Evolutionary conservation across 2,113 vertebrate species (phyloP).

Genomic region (Tricholaema leucomelas): DNA sequence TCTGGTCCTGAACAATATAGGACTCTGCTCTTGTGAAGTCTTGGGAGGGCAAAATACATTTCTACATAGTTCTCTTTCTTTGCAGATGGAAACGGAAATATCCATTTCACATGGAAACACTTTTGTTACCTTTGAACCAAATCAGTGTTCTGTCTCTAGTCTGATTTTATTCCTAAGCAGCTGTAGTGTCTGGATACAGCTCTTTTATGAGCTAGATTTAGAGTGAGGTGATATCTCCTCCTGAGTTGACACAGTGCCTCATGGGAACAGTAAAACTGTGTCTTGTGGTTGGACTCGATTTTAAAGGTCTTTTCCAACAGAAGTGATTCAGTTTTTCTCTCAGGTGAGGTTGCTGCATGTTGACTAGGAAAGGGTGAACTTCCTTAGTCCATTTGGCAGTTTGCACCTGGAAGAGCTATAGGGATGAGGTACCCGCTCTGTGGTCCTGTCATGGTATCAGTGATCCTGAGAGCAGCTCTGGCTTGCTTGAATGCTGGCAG

Average conservation of each 20-base stretch:
- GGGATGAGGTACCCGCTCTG: no score
- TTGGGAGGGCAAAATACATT: not conserved
- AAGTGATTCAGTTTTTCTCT: no score
- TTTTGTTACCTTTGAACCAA: not conserved
- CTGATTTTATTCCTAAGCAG: not conserved
- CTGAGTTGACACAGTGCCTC: not conserved
- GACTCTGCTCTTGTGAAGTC: not conserved
- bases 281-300: not conserved
- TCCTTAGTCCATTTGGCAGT: not conserved
- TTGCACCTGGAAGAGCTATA: not conserved
- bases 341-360: not conserved
- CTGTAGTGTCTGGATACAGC: not conserved
- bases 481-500: not conserved
- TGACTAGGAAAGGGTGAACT: not conserved
- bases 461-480: not conserved
- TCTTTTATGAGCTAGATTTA: not conserved
- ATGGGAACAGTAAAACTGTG: not conserved
- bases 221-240: not conserved
- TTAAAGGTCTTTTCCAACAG: no score
- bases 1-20: no score
- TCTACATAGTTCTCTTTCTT: not conserved
- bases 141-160: not conserved
- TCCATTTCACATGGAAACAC: not conserved
- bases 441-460: not conserved
- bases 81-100: not conserved